Percentiles rank a stretch among this genome's conserved stretches.
phyloP scores from a whole-genome alignment of 2,113 vertebrate species.

The Micronisus gabar region DNA sequence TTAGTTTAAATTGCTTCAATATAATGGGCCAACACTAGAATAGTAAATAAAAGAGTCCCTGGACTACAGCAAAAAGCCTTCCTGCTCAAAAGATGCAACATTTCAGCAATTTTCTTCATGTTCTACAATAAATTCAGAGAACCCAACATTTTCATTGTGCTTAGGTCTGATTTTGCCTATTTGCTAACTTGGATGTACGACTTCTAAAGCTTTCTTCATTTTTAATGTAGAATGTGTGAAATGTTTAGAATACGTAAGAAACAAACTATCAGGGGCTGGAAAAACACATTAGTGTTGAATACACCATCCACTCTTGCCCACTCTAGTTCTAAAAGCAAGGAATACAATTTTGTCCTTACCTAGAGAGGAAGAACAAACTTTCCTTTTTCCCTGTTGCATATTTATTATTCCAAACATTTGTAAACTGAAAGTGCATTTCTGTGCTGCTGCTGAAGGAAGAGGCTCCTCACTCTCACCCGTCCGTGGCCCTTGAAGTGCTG shows the following conservation, averaged over 20 bases:
- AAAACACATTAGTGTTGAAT: not conserved
- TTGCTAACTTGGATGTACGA: not conserved
- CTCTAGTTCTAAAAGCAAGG: not conserved
- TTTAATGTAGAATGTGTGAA: not conserved
- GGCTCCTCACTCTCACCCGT: not conserved
- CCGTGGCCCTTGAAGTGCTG: not conserved
- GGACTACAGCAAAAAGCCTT: not conserved
- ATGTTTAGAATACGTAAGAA: not conserved
- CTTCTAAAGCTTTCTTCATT: not conserved
- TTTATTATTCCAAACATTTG: not conserved
- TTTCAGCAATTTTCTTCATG: not conserved
- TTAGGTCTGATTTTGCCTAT: not conserved
- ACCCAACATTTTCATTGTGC: not conserved
- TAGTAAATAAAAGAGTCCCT: constrained; percentile 55
- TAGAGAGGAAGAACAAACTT: not conserved
- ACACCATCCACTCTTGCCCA: not conserved
- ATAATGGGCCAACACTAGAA: constrained; percentile 32
- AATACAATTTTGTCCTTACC: not conserved
- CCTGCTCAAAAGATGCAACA: not conserved
- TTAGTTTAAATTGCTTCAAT: constrained; percentile 68
- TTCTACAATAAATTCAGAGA: not conserved
- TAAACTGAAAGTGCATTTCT: not conserved
- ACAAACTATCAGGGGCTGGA: not conserved
- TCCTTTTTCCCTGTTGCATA: not conserved
- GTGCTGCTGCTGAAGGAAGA: not conserved